Evolutionary conservation across 1,140 invertebrate genomes (phyloP).

Genomic region (Calliopsis andreniformis): DNA sequence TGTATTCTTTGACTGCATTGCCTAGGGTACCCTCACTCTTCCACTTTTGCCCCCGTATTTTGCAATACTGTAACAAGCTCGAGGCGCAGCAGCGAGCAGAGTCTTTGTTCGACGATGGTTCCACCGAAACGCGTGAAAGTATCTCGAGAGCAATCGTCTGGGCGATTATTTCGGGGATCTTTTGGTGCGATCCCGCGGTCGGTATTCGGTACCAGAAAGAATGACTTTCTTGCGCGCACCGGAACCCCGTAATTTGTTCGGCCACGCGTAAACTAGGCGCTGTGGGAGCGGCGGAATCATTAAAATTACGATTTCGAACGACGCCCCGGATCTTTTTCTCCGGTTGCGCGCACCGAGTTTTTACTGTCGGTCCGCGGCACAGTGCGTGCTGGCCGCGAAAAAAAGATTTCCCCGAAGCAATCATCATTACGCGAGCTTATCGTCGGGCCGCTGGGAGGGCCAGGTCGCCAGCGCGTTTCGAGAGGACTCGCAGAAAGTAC

Average conservation of each 20-base stretch:
- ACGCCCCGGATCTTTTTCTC: not conserved
- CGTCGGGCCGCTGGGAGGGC: constrained; percentile 19
- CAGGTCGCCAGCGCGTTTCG: not conserved
- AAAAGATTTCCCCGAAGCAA: constrained; percentile 60
- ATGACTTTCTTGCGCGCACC: constrained; percentile 35
- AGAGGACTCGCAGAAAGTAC: constrained; percentile 8
- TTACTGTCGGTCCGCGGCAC: not conserved
- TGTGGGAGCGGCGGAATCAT: constrained; percentile 53
- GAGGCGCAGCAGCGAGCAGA: no score
- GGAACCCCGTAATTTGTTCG: constrained; percentile 59
- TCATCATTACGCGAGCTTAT: constrained; percentile 62
- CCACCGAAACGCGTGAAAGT: not conserved
- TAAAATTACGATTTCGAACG: constrained; percentile 56
- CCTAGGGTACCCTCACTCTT: no score
- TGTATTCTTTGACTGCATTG: no score
- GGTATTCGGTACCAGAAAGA: constrained; percentile 6
- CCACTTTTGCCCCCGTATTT: no score
- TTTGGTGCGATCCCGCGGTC: not conserved
- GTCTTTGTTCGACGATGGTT: not conserved
- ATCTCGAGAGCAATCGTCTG: not conserved
- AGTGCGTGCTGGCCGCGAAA: constrained; percentile 1
- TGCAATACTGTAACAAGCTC: no score
- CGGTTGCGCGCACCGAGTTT: not conserved
- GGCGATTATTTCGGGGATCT: constrained; percentile 3
- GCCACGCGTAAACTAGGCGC: constrained; percentile 54